Conservation (phyloP, 1,140 invertebrate species). For the Holcopasites calliopsidis region DNA sequence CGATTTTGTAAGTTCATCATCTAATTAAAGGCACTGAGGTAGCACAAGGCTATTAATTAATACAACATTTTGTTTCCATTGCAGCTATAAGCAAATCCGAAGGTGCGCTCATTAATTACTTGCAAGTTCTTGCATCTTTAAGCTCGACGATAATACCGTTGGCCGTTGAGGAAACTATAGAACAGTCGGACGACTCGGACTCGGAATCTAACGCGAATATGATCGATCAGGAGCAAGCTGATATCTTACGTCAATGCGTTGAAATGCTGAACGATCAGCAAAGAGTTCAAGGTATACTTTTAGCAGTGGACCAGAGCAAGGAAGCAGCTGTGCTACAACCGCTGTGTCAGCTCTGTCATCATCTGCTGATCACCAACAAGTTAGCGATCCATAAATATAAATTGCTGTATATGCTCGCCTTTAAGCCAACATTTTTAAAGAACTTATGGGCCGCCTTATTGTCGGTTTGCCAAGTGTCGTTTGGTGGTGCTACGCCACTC, state of each 20-base stretch:
- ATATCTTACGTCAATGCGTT: slow-evolving; percentile 79
- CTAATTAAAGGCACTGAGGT: background rate
- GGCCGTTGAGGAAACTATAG: slow-evolving; percentile 5
- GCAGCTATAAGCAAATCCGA: slow-evolving; percentile 62
- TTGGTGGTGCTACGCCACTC: slow-evolving; percentile 84
- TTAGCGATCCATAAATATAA: slow-evolving; percentile 90
- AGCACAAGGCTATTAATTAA: background rate
- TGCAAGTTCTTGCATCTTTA: slow-evolving; percentile 75
- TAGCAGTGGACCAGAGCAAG: slow-evolving; percentile 82
- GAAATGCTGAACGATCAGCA: slow-evolving; percentile 84
- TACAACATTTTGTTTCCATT: slow-evolving; percentile 43
- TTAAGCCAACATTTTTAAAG: slow-evolving; percentile 90
- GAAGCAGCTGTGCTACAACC: slow-evolving; percentile 82
- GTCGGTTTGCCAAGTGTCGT: slow-evolving; percentile 81
- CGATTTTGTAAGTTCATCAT: slow-evolving; percentile 81
- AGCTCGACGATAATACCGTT: slow-evolving; percentile 68
- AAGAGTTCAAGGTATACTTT: slow-evolving; percentile 82
- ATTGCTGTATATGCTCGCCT: slow-evolving; percentile 91
- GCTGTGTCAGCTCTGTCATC: slow-evolving; percentile 89
- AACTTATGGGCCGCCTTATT: slow-evolving; percentile 86
- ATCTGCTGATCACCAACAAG: slow-evolving; percentile 87
- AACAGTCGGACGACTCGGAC: slow-evolving; percentile 67
- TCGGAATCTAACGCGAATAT: slow-evolving; percentile 71
- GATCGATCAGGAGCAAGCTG: slow-evolving; percentile 73
- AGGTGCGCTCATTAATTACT: slow-evolving; percentile 68